Base-by-base conservation (phyloP, 2,113 vertebrate genomes). In the Gorsachius goisagi region DNA sequence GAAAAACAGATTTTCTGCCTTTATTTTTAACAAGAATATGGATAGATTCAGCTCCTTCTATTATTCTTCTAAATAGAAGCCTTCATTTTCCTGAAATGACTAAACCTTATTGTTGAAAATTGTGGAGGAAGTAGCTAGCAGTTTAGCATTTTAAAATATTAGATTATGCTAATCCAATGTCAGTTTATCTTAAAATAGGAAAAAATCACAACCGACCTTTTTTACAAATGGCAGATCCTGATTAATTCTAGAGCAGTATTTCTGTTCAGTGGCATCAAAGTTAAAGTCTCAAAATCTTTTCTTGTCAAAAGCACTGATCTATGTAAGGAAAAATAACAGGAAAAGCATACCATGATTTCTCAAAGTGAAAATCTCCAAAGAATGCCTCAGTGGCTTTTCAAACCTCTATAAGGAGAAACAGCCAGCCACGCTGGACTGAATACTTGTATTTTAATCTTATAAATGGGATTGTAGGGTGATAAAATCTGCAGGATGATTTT, bases 401-500 rank as follows among this genome's bases (percentile, higher is more conserved):
- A 71, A 94, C 52, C 27, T 85, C 33, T 45, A 12, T 28, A 62
- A 63, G 32, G 24, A 80, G 72, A 76, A 94, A 4, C 15, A 45
- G 7, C 6, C 28, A 91, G 75, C 52, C 32, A 33, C 49, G 32
- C 26, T 69, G 62, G 62, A 75, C 60, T 82, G 53, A 76, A 50
- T 75, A 37, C 27, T 74, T 64, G 35, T 91, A 78, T 81, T 92
- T 94, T 90, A 89, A 91, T 68, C n/a, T 93, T 73, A 50, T 59
- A 63, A 71, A 74, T 76, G 49, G 10, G 37, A 79, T 68, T 80
- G 55, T 73, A 77, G 55, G 72, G 59, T 79, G 77, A 39, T 91
- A 95, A 94, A 95, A 93, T 88, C 68, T 74, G 89, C 27, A 33
- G 44, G 72, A 67, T 75, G 74, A 56, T 78, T 96, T 96, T 95